Base-by-base conservation (phyloP, 1,140 invertebrate genomes). In the Pseudachorutes palmiensis region DNA sequence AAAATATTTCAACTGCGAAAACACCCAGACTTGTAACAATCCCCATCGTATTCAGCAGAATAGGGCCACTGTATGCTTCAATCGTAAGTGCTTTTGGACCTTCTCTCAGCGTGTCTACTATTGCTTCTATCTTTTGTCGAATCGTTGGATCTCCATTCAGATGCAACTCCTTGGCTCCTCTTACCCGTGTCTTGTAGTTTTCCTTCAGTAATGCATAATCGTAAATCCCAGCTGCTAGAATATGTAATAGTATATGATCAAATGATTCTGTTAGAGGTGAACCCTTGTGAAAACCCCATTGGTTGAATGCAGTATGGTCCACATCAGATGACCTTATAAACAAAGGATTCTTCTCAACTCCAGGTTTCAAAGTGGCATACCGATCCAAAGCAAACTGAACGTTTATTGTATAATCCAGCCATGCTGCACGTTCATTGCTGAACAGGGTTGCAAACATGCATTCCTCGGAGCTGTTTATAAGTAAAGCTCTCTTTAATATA, bases 391-490 rank as follows among this genome's bases (percentile, higher is more conserved):
- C 24, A 58, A 58, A 58, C n/a, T 24, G n/a, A 58, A 12, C 55
- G 12, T 22, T 58, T 22, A 24, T 24, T 9, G 5, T 22, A 24
- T 58, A 58, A 24, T 58, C 55, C 55, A 58, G 9, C n/a, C 55
- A 58, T 58, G 55, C 55, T 29, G 28, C 55, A 58, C 22, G n/a
- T 55, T 58, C 28, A 9, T 58, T 58, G 24, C 28, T 29, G 12
- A 58, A 58, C 12, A 58, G 14, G 14, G 55, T 29, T 58, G 55
- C n/a, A 24, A 12, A 24, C n/a, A 58, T 58, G 22, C 55, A 58
- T 22, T 58, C 55, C 22, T 58, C n/a, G 55, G 55, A 58, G 5
- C 5, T 58, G 24, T 58, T 58, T 9, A 58, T 29, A 22, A 58
- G 55, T 22, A 29, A 24, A 22, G n/a, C 28, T 58, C 22, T 58